A percentile compares a stretch with the other conserved stretches of the same genome.
These are phyloP conservation scores for Diarsia mendica DNA, from an alignment of 2,888 invertebrate species.

Conservation along the genomic window DNA sequence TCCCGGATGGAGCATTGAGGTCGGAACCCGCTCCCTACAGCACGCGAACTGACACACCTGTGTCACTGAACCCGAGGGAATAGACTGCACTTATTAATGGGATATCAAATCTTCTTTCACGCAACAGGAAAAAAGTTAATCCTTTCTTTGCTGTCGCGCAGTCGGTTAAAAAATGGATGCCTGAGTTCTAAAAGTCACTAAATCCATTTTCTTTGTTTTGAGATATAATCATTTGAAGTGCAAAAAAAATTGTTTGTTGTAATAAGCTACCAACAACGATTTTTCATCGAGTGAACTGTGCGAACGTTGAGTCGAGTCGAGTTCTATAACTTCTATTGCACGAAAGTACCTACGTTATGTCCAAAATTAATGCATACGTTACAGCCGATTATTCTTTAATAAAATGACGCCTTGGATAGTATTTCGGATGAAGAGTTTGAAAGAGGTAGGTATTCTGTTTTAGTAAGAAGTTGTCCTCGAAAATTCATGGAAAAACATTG, in stretches of 20 bases:
- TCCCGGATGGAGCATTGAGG: slow-evolving; percentile 66
- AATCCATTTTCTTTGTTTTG: too few species aligned
- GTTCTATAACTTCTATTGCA: too few species aligned
- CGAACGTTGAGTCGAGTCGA: neutral
- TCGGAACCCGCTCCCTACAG: slow-evolving; percentile 58
- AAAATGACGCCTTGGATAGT: neutral
- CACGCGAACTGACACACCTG: slow-evolving; percentile 57
- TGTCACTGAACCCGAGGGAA: slow-evolving; percentile 57
- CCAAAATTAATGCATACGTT: neutral
- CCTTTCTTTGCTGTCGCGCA: neutral
- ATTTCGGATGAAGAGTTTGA: neutral
- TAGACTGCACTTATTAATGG: neutral
- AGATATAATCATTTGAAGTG: too few species aligned
- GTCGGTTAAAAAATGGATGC: neutral
- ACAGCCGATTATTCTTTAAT: neutral
- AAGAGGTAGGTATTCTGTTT: neutral
- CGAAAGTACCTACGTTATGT: too few species aligned
- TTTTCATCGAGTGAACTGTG: neutral
- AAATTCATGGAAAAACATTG: neutral
- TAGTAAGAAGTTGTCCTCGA: neutral
- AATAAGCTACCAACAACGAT: neutral
- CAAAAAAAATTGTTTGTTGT: too few species aligned
- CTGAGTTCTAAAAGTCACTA: too few species aligned
- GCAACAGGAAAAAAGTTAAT: neutral
- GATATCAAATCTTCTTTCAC: neutral